Evolutionary conservation across 2,113 vertebrate genomes (phyloP), one percentile per base, ranked within the genome.

Genomic region (Caretta caretta): DNA sequence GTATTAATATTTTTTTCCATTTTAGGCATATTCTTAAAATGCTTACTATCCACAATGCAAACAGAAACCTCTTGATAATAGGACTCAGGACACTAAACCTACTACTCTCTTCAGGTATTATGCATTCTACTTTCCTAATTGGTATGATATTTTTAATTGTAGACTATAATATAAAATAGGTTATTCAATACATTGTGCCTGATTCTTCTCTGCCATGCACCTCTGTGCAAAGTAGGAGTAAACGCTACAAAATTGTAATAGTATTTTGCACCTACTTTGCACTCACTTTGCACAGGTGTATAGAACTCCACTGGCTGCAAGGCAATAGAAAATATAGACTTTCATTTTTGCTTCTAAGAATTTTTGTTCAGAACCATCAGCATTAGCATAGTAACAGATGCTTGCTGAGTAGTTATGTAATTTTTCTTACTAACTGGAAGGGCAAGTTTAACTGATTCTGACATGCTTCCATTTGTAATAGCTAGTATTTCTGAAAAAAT

Each of bases 11-110:
- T 75, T 95, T 51, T 80, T 65, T 65, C 27, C 50, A 92, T 97
- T 98, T 56, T 95, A 99, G 99, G 90, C 98, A 99, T 95, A 98
- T 99, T 97, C 98, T 99, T 95, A 99, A 98, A 97, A 98, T 99
- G 91, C 97, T 99, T 17, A 97, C 98, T 14, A 59, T 97, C 88
- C 98, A 99, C 98, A 98, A 97, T 84, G 75, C 97, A 89, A 99
- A 99, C 93, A 17, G 96, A 38, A 97, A 91, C 46, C 98, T 99
- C 87, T 97, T 98, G 86, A 93, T 97, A 89, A 94, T 98, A 78
- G 99, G 98, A 76, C 98, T 99, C 22, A 98, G 98, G 97, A 98
- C 98, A 25, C 98, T 99, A 98, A 98, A 98, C 56, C 98, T 98
- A 2, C 98, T 99, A 25, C 98, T 99, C 50, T 97, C 91, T 92